These are phyloP conservation scores for Spea multiplicata DNA, from an alignment of 2,113 vertebrate genomes.

Conservation along the genomic window DNA sequence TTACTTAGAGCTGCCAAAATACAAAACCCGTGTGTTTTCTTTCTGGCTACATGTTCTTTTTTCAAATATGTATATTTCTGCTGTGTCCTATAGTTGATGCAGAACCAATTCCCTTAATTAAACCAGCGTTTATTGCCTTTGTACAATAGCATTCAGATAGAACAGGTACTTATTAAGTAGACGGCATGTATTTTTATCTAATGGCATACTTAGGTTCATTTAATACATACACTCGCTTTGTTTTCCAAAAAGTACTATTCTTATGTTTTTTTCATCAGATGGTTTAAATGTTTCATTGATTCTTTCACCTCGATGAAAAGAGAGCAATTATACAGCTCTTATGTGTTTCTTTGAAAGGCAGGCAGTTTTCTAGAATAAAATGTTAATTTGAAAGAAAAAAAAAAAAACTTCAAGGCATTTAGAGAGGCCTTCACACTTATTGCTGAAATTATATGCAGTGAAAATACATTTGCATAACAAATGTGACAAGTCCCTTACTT, in stretches of 20 bases:
- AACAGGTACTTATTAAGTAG: constrained; percentile 52
- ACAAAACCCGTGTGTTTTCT: constrained; percentile 48
- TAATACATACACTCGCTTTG: constrained; percentile 44
- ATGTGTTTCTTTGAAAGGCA: constrained; percentile 57
- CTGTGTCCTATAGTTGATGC: constrained; percentile 45
- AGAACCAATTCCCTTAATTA: constrained; percentile 54
- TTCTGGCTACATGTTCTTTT: neutral
- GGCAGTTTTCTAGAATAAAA: constrained; percentile 58
- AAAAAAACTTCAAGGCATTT: constrained; percentile 62
- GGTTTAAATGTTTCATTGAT: constrained; percentile 56
- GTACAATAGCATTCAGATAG: constrained; percentile 37
- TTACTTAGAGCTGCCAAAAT: constrained; percentile 53
- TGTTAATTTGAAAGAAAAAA: constrained; percentile 55
- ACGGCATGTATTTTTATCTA: constrained; percentile 49
- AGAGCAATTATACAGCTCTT: constrained; percentile 57
- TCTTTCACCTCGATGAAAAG: constrained; percentile 58
- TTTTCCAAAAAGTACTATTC: constrained; percentile 45
- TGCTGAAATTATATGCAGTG: constrained; percentile 61
- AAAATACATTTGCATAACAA: constrained; percentile 68
- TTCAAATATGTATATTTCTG: constrained; percentile 48
- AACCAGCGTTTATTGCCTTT: constrained; percentile 52
- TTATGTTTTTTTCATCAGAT: constrained; percentile 44
- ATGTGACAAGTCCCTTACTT: constrained; percentile 69
- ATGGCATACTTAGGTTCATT: constrained; percentile 48
- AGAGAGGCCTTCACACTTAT: constrained; percentile 58